phyloP scores from a whole-genome alignment of 2,797 vertebrate species.

The Paramormyrops hopkinsi region DNA sequence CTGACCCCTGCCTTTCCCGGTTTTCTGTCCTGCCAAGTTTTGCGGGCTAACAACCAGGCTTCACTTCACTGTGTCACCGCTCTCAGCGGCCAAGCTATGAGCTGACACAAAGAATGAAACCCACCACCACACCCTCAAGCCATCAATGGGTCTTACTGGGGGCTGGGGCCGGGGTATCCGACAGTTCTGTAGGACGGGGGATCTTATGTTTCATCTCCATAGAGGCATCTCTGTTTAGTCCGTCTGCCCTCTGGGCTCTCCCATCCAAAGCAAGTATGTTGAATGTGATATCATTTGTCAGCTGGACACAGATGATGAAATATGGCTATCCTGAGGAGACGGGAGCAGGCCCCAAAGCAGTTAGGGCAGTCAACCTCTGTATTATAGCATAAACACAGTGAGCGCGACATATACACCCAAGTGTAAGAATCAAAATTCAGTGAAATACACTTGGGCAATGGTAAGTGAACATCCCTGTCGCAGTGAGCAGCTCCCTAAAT shows the following conservation, averaged over 20 bases:
- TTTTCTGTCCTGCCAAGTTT: background rate
- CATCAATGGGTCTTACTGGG: background rate
- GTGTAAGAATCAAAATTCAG: slow-evolving; percentile 6
- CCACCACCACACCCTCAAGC: background rate
- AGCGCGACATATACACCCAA: background rate
- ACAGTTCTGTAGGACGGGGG: background rate
- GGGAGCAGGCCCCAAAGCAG: background rate
- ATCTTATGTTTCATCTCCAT: background rate
- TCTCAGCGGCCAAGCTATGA: background rate
- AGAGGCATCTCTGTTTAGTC: background rate
- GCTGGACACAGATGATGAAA: slow-evolving; percentile 1
- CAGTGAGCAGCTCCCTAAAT: background rate
- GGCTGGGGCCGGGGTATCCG: background rate
- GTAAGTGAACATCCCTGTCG: background rate
- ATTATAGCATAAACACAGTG: background rate
- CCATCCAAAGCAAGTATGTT: background rate
- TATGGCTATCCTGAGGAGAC: background rate
- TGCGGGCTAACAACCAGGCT: background rate
- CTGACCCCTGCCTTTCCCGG: background rate
- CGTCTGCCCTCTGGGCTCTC: background rate
- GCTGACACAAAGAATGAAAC: background rate
- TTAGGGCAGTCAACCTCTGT: background rate
- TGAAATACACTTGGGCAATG: slow-evolving; percentile 1
- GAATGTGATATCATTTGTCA: slow-evolving; percentile 1
- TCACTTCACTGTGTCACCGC: background rate